A percentile compares a stretch with the other conserved stretches of the same genome.
phyloP scores from a whole-genome alignment of 2,797 vertebrate genomes.

The Malurus leucopterus region DNA sequence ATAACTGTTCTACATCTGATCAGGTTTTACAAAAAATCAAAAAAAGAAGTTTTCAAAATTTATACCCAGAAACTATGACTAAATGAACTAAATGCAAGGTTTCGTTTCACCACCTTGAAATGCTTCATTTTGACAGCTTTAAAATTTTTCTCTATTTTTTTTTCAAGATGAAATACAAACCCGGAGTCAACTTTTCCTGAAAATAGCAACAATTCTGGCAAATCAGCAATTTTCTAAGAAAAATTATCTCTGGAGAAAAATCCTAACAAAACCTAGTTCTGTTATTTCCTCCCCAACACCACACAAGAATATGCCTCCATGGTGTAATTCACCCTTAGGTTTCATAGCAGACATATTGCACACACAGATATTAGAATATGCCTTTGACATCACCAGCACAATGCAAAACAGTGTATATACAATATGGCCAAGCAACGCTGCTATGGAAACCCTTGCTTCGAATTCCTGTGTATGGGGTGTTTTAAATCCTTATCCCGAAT shows the following conservation, averaged over 20 bases:
- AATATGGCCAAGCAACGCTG: constrained; percentile 51
- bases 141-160: not conserved
- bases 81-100: not conserved
- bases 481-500: constrained; percentile 19
- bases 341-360: constrained; percentile 56
- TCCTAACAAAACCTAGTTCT: constrained; percentile 4
- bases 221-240: constrained; percentile 51
- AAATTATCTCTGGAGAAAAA: constrained; percentile 51
- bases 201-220: constrained; percentile 37
- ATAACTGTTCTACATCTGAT: not conserved
- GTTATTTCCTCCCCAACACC: constrained; percentile 23
- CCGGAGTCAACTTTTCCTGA: not conserved
- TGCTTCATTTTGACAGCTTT: not conserved
- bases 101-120: not conserved
- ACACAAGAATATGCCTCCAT: constrained; percentile 17
- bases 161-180: not conserved
- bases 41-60: not conserved
- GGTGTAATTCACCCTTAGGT: constrained; percentile 43
- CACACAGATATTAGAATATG: constrained; percentile 50
- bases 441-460: constrained; percentile 54
- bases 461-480: not conserved
- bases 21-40: fast-evolving
- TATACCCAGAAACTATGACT: not conserved
- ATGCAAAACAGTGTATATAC: constrained; percentile 44
- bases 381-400: constrained; percentile 51